These are phyloP conservation scores for Zonitis immaculata DNA, from an alignment of 2,888 invertebrate genomes.

Conservation along the genomic window DNA sequence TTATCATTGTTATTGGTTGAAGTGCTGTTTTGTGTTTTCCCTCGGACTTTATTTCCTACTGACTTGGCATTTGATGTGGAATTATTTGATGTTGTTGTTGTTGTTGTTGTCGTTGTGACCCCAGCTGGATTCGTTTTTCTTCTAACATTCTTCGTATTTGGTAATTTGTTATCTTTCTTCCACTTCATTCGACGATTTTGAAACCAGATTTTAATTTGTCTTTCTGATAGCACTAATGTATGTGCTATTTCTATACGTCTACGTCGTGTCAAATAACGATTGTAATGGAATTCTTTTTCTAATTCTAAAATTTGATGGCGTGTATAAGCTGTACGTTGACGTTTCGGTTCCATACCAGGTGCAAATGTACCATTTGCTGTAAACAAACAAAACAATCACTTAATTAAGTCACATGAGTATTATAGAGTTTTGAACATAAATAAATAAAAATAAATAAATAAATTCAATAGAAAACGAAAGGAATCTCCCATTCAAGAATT, in stretches of 20 bases:
- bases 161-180: slow-evolving; percentile 85
- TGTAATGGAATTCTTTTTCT: slow-evolving; percentile 97
- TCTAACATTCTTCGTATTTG: slow-evolving; percentile 72
- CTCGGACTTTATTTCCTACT: slow-evolving; percentile 45
- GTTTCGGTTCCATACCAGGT: slow-evolving; percentile 92
- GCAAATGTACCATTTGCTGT: slow-evolving; percentile 85
- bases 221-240: slow-evolving; percentile 85
- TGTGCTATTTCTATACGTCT: slow-evolving; percentile 97
- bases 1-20: slow-evolving; percentile 59
- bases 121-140: slow-evolving; percentile 74
- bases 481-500: neutral
- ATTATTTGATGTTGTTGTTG: neutral
- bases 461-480: neutral
- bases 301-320: slow-evolving; percentile 96
- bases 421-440: too few relatives aligned
- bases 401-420: too few relatives aligned
- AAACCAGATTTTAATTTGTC: slow-evolving; percentile 89
- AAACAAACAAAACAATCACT: too few relatives aligned
- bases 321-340: slow-evolving; percentile 95
- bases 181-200: slow-evolving; percentile 82
- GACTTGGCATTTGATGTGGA: slow-evolving; percentile 42
- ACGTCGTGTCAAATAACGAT: slow-evolving; percentile 91
- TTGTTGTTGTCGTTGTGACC: slow-evolving; percentile 55
- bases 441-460: too few relatives aligned
- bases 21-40: slow-evolving; percentile 44